phyloP scores from a whole-genome alignment of 2,113 vertebrate species.

The Otolemur garnettii region DNA sequence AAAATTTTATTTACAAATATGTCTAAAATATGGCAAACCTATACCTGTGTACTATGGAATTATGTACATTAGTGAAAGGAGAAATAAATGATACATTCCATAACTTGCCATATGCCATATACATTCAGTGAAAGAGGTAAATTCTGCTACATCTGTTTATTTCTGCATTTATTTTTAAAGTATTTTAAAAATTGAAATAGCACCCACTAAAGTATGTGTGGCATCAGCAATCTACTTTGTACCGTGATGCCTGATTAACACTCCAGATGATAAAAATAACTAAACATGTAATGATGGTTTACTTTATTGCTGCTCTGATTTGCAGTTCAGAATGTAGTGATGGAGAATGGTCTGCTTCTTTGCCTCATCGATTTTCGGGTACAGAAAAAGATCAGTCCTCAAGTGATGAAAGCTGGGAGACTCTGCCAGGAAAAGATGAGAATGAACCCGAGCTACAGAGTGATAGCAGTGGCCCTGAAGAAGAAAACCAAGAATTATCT shows the following conservation, averaged over 20 bases:
- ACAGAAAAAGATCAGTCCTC: conserved; percentile 87
- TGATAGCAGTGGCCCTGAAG: conserved; percentile 84
- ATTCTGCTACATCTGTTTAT: conserved; percentile 18
- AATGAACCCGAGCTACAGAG: conserved; percentile 82
- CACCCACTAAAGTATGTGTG: background rate
- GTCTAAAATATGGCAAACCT: conserved; percentile 25
- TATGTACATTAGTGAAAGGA: conserved; percentile 37
- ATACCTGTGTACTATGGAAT: background rate
- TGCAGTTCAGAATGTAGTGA: conserved; percentile 91
- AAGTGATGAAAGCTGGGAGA: conserved; percentile 90
- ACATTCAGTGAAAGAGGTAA: conserved; percentile 45
- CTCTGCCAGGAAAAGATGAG: conserved; percentile 84
- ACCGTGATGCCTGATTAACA: background rate
- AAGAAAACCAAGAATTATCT: conserved; percentile 78
- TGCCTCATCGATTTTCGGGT: conserved; percentile 85
- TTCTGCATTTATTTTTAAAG: conserved; percentile 9
- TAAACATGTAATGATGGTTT: background rate
- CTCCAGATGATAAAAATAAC: background rate
- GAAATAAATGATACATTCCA: background rate
- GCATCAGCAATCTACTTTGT: background rate
- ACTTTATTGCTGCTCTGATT: conserved; percentile 70
- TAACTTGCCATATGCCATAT: background rate
- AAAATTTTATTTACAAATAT: conserved; percentile 47
- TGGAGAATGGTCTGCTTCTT: conserved; percentile 85
- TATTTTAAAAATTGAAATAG: conserved; percentile 27